These are phyloP conservation scores for Rhabditoides inermis DNA, from an alignment of 2,888 invertebrate species.

Conservation along the genomic window DNA sequence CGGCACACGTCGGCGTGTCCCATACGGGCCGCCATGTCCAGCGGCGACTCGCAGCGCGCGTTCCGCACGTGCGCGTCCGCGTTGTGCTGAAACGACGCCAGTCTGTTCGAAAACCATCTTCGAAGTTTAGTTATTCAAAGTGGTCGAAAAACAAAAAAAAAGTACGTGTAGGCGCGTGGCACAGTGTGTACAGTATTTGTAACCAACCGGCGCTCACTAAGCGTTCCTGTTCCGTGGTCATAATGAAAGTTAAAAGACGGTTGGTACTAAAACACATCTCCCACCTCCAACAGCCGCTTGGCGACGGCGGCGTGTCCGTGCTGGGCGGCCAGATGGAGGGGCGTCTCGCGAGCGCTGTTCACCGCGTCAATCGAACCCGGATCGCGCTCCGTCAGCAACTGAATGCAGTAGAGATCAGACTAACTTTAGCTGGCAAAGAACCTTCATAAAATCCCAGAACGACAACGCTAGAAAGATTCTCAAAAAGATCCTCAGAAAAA, in stretches of 20 bases:
- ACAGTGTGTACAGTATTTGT: too few species aligned
- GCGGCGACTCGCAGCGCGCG: conserved; percentile 70
- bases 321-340: conserved; percentile 70
- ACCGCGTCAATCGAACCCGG: conserved; percentile 10
- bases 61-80: conserved; percentile 40
- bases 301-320: conserved; percentile 67
- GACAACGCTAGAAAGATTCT: too few species aligned
- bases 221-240: too few species aligned
- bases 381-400: not conserved
- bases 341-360: conserved; percentile 56
- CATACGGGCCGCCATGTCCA: conserved; percentile 82
- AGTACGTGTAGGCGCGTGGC: too few species aligned
- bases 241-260: too few species aligned
- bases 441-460: too few species aligned
- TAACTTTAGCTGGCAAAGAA: too few species aligned
- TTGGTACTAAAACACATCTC: conserved; percentile 44
- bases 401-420: not conserved
- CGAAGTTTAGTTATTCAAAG: conserved; percentile 3
- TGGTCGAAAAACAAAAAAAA: not conserved
- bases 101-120: too few species aligned
- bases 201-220: too few species aligned
- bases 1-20: conserved; percentile 33
- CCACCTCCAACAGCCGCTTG: conserved; percentile 63
- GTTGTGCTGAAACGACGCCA: conserved; percentile 26
- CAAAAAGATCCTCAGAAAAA: too few species aligned